A percentile compares a stretch with the other conserved stretches of the same genome.
These are phyloP conservation scores for Melanostoma scalare DNA, from an alignment of 2,888 invertebrate genomes.

Conservation along the genomic window DNA sequence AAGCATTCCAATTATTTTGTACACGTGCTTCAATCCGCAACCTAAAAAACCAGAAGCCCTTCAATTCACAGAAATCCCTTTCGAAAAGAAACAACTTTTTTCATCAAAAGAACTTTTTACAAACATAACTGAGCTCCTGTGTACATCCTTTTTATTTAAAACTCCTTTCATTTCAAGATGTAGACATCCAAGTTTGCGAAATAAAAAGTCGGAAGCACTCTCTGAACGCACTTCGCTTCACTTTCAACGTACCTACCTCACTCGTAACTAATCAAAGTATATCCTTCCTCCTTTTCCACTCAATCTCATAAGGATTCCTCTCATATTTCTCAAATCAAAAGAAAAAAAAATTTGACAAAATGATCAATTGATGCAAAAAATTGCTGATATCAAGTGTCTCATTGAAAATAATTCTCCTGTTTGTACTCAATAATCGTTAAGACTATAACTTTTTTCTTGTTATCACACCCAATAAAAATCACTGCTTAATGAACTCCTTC, in stretches of 20 bases:
- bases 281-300: not conserved
- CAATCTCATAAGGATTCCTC: conserved; percentile 51
- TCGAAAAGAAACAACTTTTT: no score
- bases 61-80: no score
- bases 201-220: no score
- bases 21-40: no score
- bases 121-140: no score
- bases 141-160: no score
- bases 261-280: not conserved
- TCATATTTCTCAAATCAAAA: not conserved
- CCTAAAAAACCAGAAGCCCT: no score
- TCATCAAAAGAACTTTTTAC: no score
- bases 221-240: not conserved
- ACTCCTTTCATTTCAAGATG: no score
- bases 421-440: conserved; percentile 57
- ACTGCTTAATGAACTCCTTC: conserved; percentile 49
- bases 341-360: not conserved
- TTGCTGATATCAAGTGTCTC: conserved; percentile 21
- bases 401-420: conserved; percentile 34
- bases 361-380: conserved; percentile 42
- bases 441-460: conserved; percentile 7
- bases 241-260: not conserved
- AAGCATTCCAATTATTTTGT: no score
- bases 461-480: conserved; percentile 42
- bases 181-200: no score